Evolutionary conservation across 2,113 vertebrate genomes (phyloP).

Genomic region (Panthera uncia): DNA sequence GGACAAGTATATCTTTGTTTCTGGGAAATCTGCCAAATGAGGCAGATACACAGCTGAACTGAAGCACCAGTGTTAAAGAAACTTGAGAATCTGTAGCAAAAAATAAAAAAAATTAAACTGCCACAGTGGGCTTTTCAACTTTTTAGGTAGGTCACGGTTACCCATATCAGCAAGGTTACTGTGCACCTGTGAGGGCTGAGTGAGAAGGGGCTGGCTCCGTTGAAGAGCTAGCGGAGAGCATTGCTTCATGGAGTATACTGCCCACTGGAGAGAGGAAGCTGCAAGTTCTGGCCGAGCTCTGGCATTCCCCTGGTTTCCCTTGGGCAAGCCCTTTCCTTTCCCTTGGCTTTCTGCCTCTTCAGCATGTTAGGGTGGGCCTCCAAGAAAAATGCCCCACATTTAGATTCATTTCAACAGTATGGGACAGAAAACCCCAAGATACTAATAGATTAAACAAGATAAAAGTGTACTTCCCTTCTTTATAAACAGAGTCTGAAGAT

Average conservation of each 20-base stretch:
- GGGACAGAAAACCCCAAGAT: neutral
- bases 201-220: neutral
- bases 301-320: neutral
- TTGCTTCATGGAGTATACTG: neutral
- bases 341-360: neutral
- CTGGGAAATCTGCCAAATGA: conserved; percentile 28
- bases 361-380: neutral
- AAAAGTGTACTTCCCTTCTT: neutral
- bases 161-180: accelerated
- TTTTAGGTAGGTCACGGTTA: neutral
- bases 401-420: neutral
- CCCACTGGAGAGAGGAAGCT: neutral
- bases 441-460: neutral
- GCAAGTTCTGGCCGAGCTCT: no score
- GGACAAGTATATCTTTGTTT: neutral
- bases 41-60: neutral
- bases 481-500: neutral
- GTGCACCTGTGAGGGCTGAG: neutral
- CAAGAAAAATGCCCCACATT: neutral
- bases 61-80: neutral
- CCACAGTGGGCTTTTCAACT: neutral
- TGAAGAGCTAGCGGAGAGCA: no score
- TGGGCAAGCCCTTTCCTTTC: neutral
- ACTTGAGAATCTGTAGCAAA: neutral
- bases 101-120: neutral